These are phyloP conservation scores for Glaucomys volans DNA, from an alignment of 2,113 vertebrate genomes.

Conservation along the genomic window DNA sequence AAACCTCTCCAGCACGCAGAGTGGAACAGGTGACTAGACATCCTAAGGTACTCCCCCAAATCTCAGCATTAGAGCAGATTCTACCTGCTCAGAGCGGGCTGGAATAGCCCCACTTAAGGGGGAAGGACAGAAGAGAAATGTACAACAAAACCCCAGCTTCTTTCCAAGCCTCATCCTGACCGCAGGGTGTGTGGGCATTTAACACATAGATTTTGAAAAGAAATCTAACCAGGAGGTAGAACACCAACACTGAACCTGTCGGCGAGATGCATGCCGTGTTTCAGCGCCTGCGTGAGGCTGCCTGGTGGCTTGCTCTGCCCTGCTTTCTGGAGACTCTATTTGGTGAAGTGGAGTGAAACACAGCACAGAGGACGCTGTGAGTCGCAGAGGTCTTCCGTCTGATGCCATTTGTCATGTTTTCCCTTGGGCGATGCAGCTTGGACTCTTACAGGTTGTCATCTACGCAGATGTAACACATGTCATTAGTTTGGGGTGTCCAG, in stretches of 20 bases:
- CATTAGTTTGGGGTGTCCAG: neutral
- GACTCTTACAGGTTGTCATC: neutral
- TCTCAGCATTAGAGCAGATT: neutral
- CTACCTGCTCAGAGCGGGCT: neutral
- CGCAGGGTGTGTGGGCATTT: neutral
- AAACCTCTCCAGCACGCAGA: no score
- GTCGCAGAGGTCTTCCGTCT: neutral
- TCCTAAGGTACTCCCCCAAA: accelerated
- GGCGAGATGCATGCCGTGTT: no score
- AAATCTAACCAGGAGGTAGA: neutral
- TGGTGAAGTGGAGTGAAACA: neutral
- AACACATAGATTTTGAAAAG: neutral
- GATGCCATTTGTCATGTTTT: neutral
- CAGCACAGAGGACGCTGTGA: neutral
- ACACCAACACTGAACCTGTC: neutral
- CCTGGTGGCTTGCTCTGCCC: no score
- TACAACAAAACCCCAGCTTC: neutral
- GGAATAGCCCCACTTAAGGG: no score
- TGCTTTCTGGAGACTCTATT: neutral
- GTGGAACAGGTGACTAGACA: no score
- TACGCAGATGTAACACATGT: neutral
- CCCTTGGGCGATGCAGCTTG: neutral
- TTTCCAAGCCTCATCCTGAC: neutral
- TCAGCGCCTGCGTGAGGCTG: no score
- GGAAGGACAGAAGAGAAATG: neutral